Percentiles rank a stretch among this genome's conserved stretches.
Evolutionary conservation across 2,888 invertebrate species (phyloP).

Genomic region (Acanthosepion esculentum): DNA sequence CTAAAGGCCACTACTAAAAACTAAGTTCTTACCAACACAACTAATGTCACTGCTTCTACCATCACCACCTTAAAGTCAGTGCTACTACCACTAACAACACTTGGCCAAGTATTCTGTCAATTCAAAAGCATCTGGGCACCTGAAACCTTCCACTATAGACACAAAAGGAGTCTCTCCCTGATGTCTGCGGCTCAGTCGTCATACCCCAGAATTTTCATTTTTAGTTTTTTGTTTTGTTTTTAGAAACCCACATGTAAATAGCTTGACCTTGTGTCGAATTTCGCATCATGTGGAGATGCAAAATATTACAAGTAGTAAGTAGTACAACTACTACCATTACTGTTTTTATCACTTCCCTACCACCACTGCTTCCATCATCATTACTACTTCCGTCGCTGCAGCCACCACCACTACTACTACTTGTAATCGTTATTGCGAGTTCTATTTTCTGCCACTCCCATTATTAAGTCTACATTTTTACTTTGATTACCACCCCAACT

Average conservation of each 20-base stretch:
- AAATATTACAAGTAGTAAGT: background rate
- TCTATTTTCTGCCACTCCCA: background rate
- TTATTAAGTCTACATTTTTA: background rate
- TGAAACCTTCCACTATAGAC: background rate
- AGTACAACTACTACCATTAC: background rate
- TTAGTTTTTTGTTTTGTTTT: background rate
- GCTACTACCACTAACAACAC: background rate
- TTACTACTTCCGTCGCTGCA: background rate
- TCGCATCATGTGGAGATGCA: background rate
- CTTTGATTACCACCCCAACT: background rate
- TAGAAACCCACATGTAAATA: background rate
- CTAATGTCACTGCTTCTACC: background rate
- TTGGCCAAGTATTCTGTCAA: background rate
- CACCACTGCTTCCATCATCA: background rate
- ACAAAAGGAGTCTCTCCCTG: background rate
- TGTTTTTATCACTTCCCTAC: background rate
- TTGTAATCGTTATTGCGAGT: background rate
- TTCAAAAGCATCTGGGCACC: background rate
- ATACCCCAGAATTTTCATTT: background rate
- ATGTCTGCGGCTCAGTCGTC: background rate
- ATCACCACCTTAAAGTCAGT: background rate
- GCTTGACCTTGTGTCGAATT: slow-evolving; percentile 18
- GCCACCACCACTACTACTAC: background rate
- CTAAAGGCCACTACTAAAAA: no score
- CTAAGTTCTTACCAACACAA: no score